Evolutionary conservation across 2,888 invertebrate genomes (phyloP), one percentile per base, ranked within the genome.

Genomic region (Eilema griseolum): DNA sequence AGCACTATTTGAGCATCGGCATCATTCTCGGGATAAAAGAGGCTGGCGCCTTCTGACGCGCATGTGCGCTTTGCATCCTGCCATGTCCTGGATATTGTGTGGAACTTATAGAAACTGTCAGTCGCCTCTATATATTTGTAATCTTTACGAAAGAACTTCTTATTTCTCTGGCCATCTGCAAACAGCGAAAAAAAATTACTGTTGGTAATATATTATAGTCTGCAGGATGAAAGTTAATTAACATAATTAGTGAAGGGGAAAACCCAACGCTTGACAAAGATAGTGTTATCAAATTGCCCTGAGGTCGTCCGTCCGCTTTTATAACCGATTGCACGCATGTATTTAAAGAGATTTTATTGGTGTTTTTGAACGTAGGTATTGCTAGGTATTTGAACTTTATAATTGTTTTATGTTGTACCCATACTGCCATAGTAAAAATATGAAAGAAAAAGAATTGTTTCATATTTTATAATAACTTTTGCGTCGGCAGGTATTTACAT

Each of bases 101-200:
- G 69, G 8, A 56, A 5, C 37, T 69, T 69, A 37, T 69, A 69
- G 33, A 62, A 69, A 57, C 24, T 62, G 8, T 69, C 16, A 12
- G 63, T 69, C 10, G 23, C 57, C 7, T 69, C 63, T 59, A 62
- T 33, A 37, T 37, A 69, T 16, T 28, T 31, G 56, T 69, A 69
- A 33, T 69, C 69, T 20, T 62, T 63, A 10, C 63, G 69, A n/a
- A 63, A 69, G 41, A 33, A 57, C 26, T 69, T 69, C n/a, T n/a
- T 57, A 66, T 66, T 56, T 23, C 56, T n/a, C n/a, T 41, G 46
- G 11, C 28, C 46, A 24, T 41, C 33, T 41, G 26, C 11, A 10
- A 4, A 37, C 33, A 33, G n/a, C 3, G 33, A 23, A 57, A 59
- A 24, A 26, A 59, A 24, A 57, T 11, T 0, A 2, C 0, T 37